Evolutionary conservation across 1,140 invertebrate species (phyloP), one percentile per base, ranked within the genome.

Genomic region (Acromyrmex echinatior): DNA sequence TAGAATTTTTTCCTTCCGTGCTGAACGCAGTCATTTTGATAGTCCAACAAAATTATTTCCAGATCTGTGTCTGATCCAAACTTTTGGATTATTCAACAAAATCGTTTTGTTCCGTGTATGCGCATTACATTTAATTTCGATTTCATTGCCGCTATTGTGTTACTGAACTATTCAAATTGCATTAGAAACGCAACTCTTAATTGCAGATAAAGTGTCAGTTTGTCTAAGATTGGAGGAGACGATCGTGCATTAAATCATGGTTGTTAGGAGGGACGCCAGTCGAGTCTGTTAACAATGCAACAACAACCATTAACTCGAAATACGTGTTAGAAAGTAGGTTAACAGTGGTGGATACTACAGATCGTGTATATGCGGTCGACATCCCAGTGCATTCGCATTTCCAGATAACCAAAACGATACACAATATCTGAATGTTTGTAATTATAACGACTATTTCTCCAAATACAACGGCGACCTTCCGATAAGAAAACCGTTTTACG

Each of bases 251-350:
- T 62, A 78, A 79, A 65, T 45, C 39, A 45, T 28, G 74, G 21
- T 56, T 62, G 45, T 66, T 77, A 79, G 60, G 16, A 31, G n/a
- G 7, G 49, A n/a, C 74, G 49, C 14, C 25, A 16, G 31, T 60
- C n/a, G 45, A 18, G 31, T 78, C 82, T 39, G 74, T 86, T 79
- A 86, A 86, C 73, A 66, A 79, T 58, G 63, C 82, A 78, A 65
- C 82, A 78, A 86, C 76, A 60, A 82, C 60, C 76, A 78, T 82
- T 60, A 82, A 82, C 86, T 74, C 45, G 68, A 84, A 63, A 73
- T 78, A 68, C 81, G 28, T 56, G 63, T 60, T 31, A 53, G 81
- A 86, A 87, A 86, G 60, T 87, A 68, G 86, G 86, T 87, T 87
- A 87, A 85, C 71, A 65, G 51, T 56, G 62, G 80, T 77, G 53